These are phyloP conservation scores for Burhinus bistriatus DNA, from an alignment of 2,113 vertebrate species.

Conservation along the genomic window DNA sequence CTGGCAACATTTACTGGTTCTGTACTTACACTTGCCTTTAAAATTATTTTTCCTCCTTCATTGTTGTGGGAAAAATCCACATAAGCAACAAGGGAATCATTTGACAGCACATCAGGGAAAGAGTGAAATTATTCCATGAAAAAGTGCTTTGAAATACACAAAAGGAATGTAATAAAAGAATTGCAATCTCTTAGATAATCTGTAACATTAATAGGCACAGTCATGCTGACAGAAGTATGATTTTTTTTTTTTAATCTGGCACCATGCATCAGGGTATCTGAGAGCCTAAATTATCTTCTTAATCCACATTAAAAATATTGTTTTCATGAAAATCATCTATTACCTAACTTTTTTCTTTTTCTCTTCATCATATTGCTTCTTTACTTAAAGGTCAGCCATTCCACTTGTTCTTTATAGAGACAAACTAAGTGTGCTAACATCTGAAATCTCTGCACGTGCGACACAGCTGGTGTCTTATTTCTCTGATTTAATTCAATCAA, in stretches of 20 bases:
- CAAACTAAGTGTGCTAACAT: not conserved
- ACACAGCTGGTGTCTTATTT: not conserved
- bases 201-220: not conserved
- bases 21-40: slow-evolving; percentile 3
- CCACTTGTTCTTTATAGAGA: not conserved
- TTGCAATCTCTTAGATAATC: not conserved
- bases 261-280: not conserved
- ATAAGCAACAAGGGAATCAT: not conserved
- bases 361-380: not conserved
- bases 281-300: not conserved
- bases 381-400: not conserved
- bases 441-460: not conserved
- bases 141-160: slow-evolving; percentile 13
- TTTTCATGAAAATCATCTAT: not conserved
- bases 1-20: not conserved
- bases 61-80: not conserved
- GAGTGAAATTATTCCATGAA: not conserved
- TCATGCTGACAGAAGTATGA: not conserved
- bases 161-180: not conserved
- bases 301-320: not conserved
- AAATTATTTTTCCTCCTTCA: not conserved
- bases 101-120: not conserved
- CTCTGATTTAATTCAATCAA: not conserved
- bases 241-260: not conserved
- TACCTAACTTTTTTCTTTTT: not conserved